Base-by-base conservation (phyloP, 1,140 invertebrate genomes). In the Ooceraea biroi region DNA sequence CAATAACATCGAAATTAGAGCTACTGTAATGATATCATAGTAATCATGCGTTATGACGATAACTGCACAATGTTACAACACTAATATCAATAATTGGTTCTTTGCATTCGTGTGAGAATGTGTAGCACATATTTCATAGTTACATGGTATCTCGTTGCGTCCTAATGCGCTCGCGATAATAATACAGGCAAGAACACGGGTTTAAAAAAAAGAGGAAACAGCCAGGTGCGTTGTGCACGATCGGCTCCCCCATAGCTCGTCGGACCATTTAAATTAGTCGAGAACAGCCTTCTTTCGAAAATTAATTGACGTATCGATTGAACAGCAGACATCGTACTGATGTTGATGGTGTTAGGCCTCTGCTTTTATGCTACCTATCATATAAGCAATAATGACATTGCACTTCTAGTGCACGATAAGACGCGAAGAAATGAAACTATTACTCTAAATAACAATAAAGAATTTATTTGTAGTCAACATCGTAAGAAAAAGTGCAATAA, bases 241-340 rank as follows among this genome's bases (percentile, higher is more conserved):
- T 48, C 46, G 60, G 12, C 73, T 77, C 77, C 83, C 82, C 74
- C 57, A 41, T 41, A 52, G 58, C n/a, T 57, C 48, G 61, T 55
- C 65, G 58, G 83, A 72, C 72, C 84, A 90, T 91, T 91, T 90
- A 89, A 87, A 90, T 88, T 86, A 86, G 85, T 88, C 85, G 77
- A 86, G 78, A 78, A 88, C 87, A 90, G 82, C 78, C 86, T 91
- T 83, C 89, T 92, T 91, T 86, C 88, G 72, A 91, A 85, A 93
- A 92, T 93, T 93, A 93, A 93, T 92, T 92, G 91, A 93, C 90
- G 87, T 92, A 92, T 92, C 91, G 92, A 92, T 91, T 85, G 82
- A 76, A 11, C 19, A 25, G 48, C 63, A 78, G 17, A 69, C 63
- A 78, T 78, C 55, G 65, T 69, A 78, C 14, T 60, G 83, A 82